Percentiles rank a stretch among this genome's conserved stretches.
Evolutionary conservation across 2,888 invertebrate species (phyloP).

Genomic region (Acrobasis consociella): DNA sequence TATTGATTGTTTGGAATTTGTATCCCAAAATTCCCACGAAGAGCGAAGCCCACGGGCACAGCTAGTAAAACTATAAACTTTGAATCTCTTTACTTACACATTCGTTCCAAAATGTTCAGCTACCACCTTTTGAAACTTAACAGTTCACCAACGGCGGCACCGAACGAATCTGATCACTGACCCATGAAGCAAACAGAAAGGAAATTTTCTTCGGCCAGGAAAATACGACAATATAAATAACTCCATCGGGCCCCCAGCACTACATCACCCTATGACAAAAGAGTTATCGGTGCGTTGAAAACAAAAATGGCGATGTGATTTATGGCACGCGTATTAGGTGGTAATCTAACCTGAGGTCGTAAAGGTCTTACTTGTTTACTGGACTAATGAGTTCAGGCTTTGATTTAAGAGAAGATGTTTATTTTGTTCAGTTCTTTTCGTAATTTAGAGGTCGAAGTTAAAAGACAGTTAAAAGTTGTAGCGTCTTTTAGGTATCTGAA

Average conservation of each 20-base stretch:
- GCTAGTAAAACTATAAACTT: no score
- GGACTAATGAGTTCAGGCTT: background rate
- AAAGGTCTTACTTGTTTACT: conserved; percentile 11
- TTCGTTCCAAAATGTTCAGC: conserved; percentile 34
- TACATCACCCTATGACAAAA: conserved; percentile 83
- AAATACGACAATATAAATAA: conserved; percentile 82
- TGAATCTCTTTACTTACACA: no score
- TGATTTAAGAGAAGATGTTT: conserved; percentile 6
- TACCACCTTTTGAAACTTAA: conserved; percentile 38
- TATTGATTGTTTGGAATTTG: no score
- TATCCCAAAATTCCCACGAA: no score
- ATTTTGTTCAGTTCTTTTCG: background rate
- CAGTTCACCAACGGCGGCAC: conserved; percentile 53
- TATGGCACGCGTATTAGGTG: conserved; percentile 70
- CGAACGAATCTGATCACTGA: conserved; percentile 77
- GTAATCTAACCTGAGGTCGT: conserved; percentile 43
- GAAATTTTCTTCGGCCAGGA: conserved; percentile 79
- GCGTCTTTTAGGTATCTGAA: no score
- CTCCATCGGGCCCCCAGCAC: conserved; percentile 76
- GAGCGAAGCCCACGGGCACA: no score
- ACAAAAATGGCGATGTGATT: conserved; percentile 82
- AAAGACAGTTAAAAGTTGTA: background rate
- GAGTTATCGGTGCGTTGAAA: conserved; percentile 83
- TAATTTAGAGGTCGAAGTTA: background rate
- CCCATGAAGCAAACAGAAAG: conserved; percentile 82